phyloP scores from a whole-genome alignment of 2,797 vertebrate genomes.

The Poeciliopsis gracilis region DNA sequence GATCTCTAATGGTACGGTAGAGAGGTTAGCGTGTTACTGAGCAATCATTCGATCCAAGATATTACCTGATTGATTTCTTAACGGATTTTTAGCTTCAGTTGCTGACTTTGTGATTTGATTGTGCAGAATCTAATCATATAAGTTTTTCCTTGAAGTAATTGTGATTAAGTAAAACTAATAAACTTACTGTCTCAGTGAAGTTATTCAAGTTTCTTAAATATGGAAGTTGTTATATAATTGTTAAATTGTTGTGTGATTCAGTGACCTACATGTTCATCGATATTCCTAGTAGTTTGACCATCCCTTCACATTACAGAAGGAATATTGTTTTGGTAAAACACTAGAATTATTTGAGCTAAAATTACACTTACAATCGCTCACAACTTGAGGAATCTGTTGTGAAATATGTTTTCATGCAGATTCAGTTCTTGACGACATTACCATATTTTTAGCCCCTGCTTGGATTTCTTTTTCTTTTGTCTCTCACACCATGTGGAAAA shows the following conservation, averaged over 20 bases:
- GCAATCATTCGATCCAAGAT: constrained; percentile 15
- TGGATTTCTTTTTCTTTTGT: constrained; percentile 6
- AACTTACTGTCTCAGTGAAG: neutral
- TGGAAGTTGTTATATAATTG: neutral
- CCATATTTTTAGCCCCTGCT: constrained; percentile 8
- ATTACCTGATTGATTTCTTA: neutral
- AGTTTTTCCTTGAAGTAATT: neutral
- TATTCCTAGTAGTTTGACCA: neutral
- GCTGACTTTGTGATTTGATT: constrained; percentile 8
- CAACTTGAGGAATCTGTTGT: neutral
- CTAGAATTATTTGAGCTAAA: neutral
- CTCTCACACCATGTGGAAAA: constrained; percentile 5
- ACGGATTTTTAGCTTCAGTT: constrained; percentile 10
- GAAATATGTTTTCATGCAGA: neutral
- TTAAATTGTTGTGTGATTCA: neutral
- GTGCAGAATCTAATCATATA: neutral
- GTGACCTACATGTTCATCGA: neutral
- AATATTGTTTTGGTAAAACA: neutral
- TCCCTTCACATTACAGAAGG: neutral
- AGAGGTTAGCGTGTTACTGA: neutral
- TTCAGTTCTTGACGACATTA: neutral
- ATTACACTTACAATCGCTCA: neutral
- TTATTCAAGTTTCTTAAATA: neutral
- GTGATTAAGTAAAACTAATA: neutral
- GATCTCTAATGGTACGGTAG: neutral